phyloP scores from a whole-genome alignment of 2,113 vertebrate species.

The Cochlearius cochlearius region DNA sequence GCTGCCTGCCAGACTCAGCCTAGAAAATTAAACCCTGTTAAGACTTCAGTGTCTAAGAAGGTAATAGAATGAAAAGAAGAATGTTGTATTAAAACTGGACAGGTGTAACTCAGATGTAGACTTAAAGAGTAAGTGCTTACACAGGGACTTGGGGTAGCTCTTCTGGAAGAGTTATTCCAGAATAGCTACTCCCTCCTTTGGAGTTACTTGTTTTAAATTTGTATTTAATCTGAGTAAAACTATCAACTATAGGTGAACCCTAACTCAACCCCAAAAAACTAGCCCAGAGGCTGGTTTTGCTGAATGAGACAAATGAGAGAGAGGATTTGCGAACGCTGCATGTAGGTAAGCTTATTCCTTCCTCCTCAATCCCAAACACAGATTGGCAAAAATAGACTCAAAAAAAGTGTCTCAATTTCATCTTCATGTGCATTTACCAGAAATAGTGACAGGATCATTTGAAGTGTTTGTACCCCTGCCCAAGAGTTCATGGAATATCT shows the following conservation, averaged over 20 bases:
- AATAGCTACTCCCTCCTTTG: background rate
- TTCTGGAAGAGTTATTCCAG: background rate
- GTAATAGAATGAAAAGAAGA: background rate
- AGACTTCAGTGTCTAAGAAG: background rate
- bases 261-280: background rate
- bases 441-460: background rate
- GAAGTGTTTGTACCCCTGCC: background rate
- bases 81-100: background rate
- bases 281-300: background rate
- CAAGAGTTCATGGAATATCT: background rate
- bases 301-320: background rate
- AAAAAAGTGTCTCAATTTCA: background rate
- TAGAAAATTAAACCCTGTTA: background rate
- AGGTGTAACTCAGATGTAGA: background rate
- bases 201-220: background rate
- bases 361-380: background rate
- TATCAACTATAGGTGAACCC: background rate
- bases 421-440: background rate
- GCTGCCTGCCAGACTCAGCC: background rate
- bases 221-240: background rate
- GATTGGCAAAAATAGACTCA: background rate
- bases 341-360: background rate
- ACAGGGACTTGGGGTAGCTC: background rate
- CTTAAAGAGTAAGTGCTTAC: background rate
- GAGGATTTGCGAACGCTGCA: background rate